phyloP scores from a whole-genome alignment of 2,888 invertebrate species.

The Eledona agricola region DNA sequence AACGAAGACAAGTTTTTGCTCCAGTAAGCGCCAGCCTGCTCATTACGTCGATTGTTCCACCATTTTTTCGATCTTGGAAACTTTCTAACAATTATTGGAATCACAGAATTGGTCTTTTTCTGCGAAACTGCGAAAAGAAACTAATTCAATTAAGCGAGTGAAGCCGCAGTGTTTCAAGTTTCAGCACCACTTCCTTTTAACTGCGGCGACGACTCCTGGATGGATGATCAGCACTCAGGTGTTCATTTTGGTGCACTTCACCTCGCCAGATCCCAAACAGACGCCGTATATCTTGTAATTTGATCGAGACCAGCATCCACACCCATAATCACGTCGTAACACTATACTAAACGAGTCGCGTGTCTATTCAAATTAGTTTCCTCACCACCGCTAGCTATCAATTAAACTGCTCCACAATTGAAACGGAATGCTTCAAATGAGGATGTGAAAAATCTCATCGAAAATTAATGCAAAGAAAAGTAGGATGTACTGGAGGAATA shows the following conservation, averaged over 20 bases:
- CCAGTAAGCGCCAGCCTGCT: too few species aligned
- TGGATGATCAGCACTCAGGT: constrained; percentile 2
- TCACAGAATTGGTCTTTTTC: constrained; percentile 1
- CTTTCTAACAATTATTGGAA: neutral
- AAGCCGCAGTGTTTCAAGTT: constrained; percentile 13
- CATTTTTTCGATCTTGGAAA: constrained; percentile 6
- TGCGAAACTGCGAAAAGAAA: constrained; percentile 1
- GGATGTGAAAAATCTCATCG: neutral
- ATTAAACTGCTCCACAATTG: too few species aligned
- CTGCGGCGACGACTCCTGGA: too few species aligned
- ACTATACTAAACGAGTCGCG: constrained; percentile 10
- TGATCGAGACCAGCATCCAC: constrained; percentile 8
- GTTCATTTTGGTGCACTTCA: constrained; percentile 5
- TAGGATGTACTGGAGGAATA: too few species aligned
- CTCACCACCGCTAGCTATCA: neutral
- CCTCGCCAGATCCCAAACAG: constrained; percentile 3
- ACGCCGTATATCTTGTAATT: constrained; percentile 6
- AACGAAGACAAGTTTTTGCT: too few species aligned
- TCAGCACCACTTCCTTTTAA: constrained; percentile 14
- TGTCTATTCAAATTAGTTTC: constrained; percentile 16
- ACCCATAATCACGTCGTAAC: constrained; percentile 19
- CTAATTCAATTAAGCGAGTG: constrained; percentile 13
- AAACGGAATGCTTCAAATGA: constrained; percentile 2
- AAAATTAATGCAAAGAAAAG: too few species aligned
- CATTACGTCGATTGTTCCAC: too few species aligned